Percentiles rank a stretch among this genome's conserved stretches.
Conservation (phyloP, 2,888 invertebrate species). For the Poecilus cupreus region DNA sequence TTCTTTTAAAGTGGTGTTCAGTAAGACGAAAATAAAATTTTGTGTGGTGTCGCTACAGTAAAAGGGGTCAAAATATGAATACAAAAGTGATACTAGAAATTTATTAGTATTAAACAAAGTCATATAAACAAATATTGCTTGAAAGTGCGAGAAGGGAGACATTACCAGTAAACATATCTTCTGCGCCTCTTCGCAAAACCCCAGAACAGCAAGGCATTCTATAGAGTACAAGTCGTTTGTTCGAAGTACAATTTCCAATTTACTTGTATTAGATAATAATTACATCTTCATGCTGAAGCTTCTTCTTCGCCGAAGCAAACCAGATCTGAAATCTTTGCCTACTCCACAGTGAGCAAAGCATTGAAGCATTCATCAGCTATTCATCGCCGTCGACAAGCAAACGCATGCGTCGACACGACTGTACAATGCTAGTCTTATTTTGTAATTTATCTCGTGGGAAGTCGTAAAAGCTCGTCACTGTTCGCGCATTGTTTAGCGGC, state of each 20-base stretch:
- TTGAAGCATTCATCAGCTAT: slow-evolving; percentile 41
- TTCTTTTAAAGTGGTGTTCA: too few relatives aligned
- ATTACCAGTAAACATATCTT: too few relatives aligned
- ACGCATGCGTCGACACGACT: slow-evolving; percentile 36
- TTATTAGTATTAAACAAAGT: too few relatives aligned
- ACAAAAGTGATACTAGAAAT: too few relatives aligned
- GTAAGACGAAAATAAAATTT: too few relatives aligned
- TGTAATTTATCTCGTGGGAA: slow-evolving; percentile 58
- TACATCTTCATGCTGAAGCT: not conserved
- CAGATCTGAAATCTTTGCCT: not conserved
- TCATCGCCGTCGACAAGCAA: not conserved
- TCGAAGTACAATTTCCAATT: not conserved
- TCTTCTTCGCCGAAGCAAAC: not conserved
- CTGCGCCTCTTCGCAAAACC: not conserved
- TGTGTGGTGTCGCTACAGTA: too few relatives aligned
- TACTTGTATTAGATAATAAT: slow-evolving; percentile 7
- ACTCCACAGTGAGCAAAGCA: not conserved
- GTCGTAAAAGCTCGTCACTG: slow-evolving; percentile 57
- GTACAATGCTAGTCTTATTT: slow-evolving; percentile 53
- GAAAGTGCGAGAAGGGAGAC: too few relatives aligned
- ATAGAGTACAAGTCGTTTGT: not conserved
- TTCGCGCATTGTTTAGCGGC: slow-evolving; percentile 52
- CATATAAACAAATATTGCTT: too few relatives aligned
- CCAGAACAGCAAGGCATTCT: too few relatives aligned
- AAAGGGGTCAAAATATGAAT: too few relatives aligned